Conservation (phyloP, 2,888 invertebrate species). For the Orthosia cruda region DNA sequence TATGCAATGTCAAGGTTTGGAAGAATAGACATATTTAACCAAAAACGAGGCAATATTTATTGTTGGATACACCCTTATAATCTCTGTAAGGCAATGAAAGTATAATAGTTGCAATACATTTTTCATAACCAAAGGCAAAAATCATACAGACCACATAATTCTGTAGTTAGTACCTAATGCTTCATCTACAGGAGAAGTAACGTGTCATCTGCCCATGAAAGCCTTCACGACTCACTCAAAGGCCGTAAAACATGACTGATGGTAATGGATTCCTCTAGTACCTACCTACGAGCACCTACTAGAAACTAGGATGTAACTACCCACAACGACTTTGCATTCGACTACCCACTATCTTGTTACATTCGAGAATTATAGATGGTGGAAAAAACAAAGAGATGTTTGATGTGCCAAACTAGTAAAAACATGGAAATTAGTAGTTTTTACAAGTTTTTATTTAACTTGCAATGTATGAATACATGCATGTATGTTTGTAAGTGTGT, state of each 20-base stretch:
- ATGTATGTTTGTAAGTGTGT: too few species aligned
- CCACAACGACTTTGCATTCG: conserved; percentile 27
- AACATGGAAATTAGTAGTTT: too few species aligned
- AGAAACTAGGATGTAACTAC: conserved; percentile 12
- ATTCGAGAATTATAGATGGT: background rate
- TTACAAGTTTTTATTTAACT: too few species aligned
- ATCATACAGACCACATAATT: background rate
- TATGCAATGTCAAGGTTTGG: too few species aligned
- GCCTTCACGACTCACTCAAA: conserved; percentile 36
- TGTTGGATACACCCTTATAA: background rate
- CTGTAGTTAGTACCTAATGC: background rate
- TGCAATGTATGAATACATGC: too few species aligned
- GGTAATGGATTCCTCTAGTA: conserved; percentile 47
- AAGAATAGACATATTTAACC: background rate
- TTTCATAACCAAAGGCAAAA: background rate
- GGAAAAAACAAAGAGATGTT: background rate
- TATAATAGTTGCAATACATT: background rate
- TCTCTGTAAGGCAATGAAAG: background rate
- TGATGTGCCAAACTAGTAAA: background rate
- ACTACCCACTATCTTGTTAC: conserved; percentile 17
- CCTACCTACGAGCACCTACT: background rate
- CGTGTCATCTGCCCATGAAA: conserved; percentile 37
- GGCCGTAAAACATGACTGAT: conserved; percentile 44
- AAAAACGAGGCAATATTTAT: background rate
- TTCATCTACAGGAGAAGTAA: conserved; percentile 18